These are phyloP conservation scores for Jordanella pulchra DNA, from an alignment of 2,797 vertebrate genomes.

Conservation along the genomic window DNA sequence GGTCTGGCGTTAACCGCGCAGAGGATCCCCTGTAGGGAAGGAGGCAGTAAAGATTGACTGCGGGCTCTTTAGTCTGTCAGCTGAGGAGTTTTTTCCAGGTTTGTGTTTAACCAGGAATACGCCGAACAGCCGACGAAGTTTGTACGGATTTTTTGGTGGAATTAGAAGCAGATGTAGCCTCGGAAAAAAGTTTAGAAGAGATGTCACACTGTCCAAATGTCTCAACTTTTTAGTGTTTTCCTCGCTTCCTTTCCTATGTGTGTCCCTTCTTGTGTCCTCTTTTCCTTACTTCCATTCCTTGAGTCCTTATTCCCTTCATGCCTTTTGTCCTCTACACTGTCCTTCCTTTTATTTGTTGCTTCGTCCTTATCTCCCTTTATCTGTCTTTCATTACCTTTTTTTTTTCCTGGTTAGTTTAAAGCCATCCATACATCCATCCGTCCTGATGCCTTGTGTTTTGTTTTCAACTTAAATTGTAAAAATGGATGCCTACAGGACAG, in stretches of 20 bases:
- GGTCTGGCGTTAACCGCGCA: constrained; percentile 53
- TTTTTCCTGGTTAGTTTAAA: neutral
- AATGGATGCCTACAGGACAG: constrained; percentile 33
- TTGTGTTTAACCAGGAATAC: constrained; percentile 54
- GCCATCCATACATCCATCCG: too few species aligned
- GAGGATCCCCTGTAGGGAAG: constrained; percentile 52
- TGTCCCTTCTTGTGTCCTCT: neutral
- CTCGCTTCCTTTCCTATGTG: too few species aligned
- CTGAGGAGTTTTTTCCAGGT: constrained; percentile 46
- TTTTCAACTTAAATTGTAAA: neutral
- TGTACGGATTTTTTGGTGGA: constrained; percentile 13
- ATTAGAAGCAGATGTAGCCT: constrained; percentile 17
- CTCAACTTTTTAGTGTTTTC: neutral
- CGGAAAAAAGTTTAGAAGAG: constrained; percentile 10
- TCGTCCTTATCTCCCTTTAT: neutral
- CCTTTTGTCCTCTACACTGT: too few species aligned
- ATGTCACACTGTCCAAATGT: neutral
- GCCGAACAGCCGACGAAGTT: constrained; percentile 31
- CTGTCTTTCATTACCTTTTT: constrained; percentile 9
- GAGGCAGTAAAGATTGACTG: constrained; percentile 52
- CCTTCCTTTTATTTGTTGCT: too few species aligned
- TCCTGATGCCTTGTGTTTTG: neutral
- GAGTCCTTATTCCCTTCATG: neutral
- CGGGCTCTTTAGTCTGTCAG: constrained; percentile 38
- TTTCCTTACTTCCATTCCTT: neutral